Evolutionary conservation across 2,888 invertebrate genomes (phyloP), one percentile per base, ranked within the genome.

Genomic region (Arenicola marina): DNA sequence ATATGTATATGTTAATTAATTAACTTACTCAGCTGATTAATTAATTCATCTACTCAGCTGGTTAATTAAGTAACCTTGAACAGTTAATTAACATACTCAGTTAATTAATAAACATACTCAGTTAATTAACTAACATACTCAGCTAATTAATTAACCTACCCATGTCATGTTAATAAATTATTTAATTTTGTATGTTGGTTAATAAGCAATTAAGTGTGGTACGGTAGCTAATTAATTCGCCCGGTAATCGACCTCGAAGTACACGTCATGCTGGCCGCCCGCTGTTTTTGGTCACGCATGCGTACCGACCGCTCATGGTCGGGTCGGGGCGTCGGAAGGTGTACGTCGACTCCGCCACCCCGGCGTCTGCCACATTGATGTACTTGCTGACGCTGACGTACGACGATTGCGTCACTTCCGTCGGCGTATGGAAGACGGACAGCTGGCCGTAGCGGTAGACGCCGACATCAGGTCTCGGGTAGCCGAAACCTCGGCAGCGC

Each of bases 291-390:
- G 48, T 24, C n/a, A 48, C 48, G 24, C 48, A 48, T 21, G 7
- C 26, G 26, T 48, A 24, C 7, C 18, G 26, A 7, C 26, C 48
- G 26, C 7, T 24, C 26, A 24, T 11, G n/a, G 26, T 7, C 15
- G 7, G 48, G 7, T 24, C n/a, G 15, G 56, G 56, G 24, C 24
- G n/a, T 24, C 43, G 7, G 45, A 64, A 61, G 4, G 51, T 57
- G 28, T 61, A 64, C 1, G 54, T 61, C 4, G 64, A 60, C 31
- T 64, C 64, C n/a, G 57, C 45, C 3, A 61, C 43, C n/a, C 64
- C 61, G 46, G 53, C 64, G 33, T 60, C 64, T 15, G 56, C 56
- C 26, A 64, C 61, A 34, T 64, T 64, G 34, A 56, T 57, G 38
- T 57, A 64, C 48, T 53, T 56, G 24, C 56, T 64, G 34, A 56